Evolutionary conservation across 2,888 invertebrate species (phyloP).

Genomic region (Agonopterix alstromeriana): DNA sequence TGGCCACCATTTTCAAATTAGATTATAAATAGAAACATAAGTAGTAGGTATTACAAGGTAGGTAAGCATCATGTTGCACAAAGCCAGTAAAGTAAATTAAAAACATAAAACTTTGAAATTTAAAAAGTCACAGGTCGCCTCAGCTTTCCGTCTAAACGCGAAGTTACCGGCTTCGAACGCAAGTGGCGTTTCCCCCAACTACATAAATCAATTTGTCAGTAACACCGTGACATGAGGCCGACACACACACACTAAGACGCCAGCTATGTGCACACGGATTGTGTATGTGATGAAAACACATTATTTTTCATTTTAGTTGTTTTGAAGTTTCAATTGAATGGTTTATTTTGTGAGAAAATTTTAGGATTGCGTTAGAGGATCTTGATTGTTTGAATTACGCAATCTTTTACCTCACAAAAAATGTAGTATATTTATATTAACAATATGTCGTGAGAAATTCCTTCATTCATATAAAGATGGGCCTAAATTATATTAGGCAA

Average conservation of each 20-base stretch:
- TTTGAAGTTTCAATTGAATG: constrained; percentile 10
- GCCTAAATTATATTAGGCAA: too few relatives aligned
- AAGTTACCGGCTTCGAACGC: constrained; percentile 34
- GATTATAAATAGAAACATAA: too few relatives aligned
- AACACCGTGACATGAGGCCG: constrained; percentile 43
- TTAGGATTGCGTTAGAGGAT: not conserved
- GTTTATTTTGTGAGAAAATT: constrained; percentile 6
- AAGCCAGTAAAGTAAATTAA: not conserved
- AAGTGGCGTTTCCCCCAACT: constrained; percentile 35
- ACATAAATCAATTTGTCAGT: constrained; percentile 73
- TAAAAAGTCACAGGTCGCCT: constrained; percentile 25
- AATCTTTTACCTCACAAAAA: not conserved
- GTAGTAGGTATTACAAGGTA: too few relatives aligned
- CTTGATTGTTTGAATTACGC: not conserved
- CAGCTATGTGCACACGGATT: not conserved
- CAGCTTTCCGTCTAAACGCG: constrained; percentile 32
- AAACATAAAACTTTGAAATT: not conserved
- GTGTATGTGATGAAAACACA: constrained; percentile 9
- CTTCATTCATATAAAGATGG: too few relatives aligned
- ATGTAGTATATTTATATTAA: too few relatives aligned
- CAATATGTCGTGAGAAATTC: too few relatives aligned
- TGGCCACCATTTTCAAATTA: too few relatives aligned
- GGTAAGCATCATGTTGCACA: too few relatives aligned
- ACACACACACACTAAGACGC: constrained; percentile 28
- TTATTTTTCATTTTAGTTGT: constrained; percentile 10